phyloP scores from a whole-genome alignment of 2,113 vertebrate genomes.

The Brienomyrus brachyistius region DNA sequence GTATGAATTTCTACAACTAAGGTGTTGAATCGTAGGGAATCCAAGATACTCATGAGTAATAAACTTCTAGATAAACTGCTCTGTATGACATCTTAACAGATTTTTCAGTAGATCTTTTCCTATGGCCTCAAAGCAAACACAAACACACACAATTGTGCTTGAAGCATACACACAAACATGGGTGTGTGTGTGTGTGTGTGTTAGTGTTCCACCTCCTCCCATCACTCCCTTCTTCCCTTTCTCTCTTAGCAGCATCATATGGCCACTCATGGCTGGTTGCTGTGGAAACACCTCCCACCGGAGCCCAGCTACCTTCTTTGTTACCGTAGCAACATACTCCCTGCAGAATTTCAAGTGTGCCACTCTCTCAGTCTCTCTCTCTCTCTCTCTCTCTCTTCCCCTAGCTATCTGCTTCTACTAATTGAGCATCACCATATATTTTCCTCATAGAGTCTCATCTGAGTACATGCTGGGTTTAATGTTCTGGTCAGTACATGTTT shows the following conservation, averaged over 20 bases:
- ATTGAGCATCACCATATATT: slow-evolving; percentile 14
- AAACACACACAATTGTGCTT: background rate
- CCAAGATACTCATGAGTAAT: background rate
- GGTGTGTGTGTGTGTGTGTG: background rate
- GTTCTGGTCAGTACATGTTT: background rate
- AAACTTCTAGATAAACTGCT: background rate
- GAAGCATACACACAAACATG: background rate
- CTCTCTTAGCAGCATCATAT: slow-evolving; percentile 60
- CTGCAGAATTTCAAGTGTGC: slow-evolving; percentile 62
- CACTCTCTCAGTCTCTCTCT: slow-evolving; percentile 39
- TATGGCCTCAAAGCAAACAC: background rate
- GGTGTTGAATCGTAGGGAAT: background rate
- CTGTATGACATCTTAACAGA: background rate
- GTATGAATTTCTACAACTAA: background rate
- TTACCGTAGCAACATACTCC: slow-evolving; percentile 70
- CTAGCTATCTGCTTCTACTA: slow-evolving; percentile 14
- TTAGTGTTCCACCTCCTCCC: slow-evolving; percentile 28
- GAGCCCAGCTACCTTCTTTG: slow-evolving; percentile 65
- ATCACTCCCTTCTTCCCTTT: slow-evolving; percentile 31
- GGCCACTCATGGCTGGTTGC: slow-evolving; percentile 62
- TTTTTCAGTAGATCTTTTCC: slow-evolving; percentile 25
- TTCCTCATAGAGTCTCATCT: slow-evolving; percentile 5
- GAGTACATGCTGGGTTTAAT: background rate
- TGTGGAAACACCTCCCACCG: slow-evolving; percentile 66
- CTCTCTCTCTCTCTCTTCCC: slow-evolving; percentile 23